Conservation (phyloP, 2,888 invertebrate species). For the Agrotis segetum region DNA sequence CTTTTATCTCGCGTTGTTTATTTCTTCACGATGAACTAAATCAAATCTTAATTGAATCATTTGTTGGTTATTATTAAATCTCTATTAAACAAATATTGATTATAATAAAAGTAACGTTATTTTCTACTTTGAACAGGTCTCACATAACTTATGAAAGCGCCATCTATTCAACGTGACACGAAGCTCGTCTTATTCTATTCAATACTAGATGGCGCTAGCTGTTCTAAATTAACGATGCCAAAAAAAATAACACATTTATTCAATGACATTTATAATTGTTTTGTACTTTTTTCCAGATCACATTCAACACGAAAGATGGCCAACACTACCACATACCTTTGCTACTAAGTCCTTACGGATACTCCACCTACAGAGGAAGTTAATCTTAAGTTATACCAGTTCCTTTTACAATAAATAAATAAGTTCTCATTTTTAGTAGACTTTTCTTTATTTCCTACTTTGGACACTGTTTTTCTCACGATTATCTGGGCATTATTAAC, state of each 20-base stretch:
- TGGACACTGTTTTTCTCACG: no score
- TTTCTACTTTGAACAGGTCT: not conserved
- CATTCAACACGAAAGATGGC: conserved; percentile 92
- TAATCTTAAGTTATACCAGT: conserved; percentile 70
- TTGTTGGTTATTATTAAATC: not conserved
- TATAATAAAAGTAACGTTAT: not conserved
- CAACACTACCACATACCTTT: conserved; percentile 95
- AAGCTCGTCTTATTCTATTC: not conserved
- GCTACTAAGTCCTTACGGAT: conserved; percentile 94
- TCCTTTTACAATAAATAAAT: conserved; percentile 11
- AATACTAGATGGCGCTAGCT: conserved; percentile 10
- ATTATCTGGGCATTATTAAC: no score
- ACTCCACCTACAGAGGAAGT: conserved; percentile 94
- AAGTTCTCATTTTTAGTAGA: not conserved
- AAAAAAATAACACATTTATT: not conserved
- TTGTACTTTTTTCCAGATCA: conserved; percentile 89
- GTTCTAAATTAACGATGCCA: not conserved
- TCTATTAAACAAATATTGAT: not conserved
- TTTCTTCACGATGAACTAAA: not conserved
- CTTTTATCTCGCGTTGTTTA: conserved; percentile 31
- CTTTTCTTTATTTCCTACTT: not conserved
- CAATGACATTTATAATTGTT: no score
- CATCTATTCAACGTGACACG: not conserved
- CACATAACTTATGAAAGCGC: not conserved
- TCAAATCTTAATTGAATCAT: conserved; percentile 8